Base-by-base conservation (phyloP, 2,797 vertebrate genomes). In the Loriculus beryllinus region DNA sequence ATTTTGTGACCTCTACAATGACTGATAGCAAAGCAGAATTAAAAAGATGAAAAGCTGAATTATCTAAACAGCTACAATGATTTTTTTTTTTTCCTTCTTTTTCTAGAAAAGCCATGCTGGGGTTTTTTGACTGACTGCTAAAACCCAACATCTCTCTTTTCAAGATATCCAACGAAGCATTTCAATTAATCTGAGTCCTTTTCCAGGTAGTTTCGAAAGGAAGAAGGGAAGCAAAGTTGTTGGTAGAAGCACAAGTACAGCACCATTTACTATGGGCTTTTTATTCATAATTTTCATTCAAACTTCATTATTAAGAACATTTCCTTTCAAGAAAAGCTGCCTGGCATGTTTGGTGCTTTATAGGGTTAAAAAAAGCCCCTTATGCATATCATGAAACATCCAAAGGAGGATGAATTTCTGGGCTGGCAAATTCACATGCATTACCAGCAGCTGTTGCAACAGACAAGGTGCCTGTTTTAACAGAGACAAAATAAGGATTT, bases 381-480 rank as follows among this genome's bases (percentile, higher is more conserved):
- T 21, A 10, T 16, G 3, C 19, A 16, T 20, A 49, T 65, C 47
- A 12, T 7, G 12, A 49, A 67, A 37, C 12, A 54, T 60, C 29
- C 48, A 35, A 51, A 82, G 21, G 4, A n/a, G n/a, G n/a, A n/a
- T n/a, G n/a, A n/a, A n/a, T n/a, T n/a, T n/a, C n/a, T n/a, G n/a
- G n/a, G n/a, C n/a, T n/a, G n/a, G n/a, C n/a, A n/a, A n/a, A n/a
- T n/a, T n/a, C 12, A 13, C 0, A 0, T 19, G 31, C 28, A 13
- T 10, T 25, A 35, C 13, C 42, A 59, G 62, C 67, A 92, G 51
- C 60, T 78, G 62, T 9, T 43, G 11, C 48, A 31, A 25, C 13
- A n/a, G 40, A 51, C 6, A 42, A 33, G 0, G 0, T 12, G 67
- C 2, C 0, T 7, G 19, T 26, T 74, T 52, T 22, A 33, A 19